Evolutionary conservation across 2,888 invertebrate species (phyloP), one percentile per base, ranked within the genome.

Genomic region (Drosophila macrospina): DNA sequence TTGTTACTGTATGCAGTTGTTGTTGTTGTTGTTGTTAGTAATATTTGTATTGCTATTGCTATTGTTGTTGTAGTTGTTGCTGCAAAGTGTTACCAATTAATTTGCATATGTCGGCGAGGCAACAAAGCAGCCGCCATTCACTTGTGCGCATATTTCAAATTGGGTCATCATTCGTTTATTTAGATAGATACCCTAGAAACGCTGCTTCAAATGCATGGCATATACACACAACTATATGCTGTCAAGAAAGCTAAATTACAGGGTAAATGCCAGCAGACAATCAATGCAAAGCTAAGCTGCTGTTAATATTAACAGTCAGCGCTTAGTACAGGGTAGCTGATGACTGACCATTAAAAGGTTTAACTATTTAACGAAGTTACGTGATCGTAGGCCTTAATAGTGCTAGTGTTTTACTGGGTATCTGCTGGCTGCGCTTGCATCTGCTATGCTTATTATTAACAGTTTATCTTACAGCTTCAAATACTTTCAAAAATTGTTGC

Each of bases 11-110:
- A 15, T 32, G 37, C 66, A 26, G 45, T 54, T 32, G 64, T 30
- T 36, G 13, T 36, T 36, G 16, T 52, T 61, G 62, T 56, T 67
- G 54, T 37, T 66, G 36, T 50, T 60, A 57, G 47, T 65, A 62
- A 51, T 67, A 47, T 47, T 69, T 52, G 61, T 60, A 42, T 36
- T 6, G 26, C 26, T 54, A n/a, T n/a, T n/a, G n/a, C n/a, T n/a
- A n/a, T n/a, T n/a, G 48, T 57, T 36, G 59, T 48, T 56, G 36
- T 28, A 39, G 37, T 28, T 65, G 67, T 37, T 45, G 63, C 60
- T 57, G 63, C 70, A 86, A 88, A 83, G 80, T 86, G 86, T 84
- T 88, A 84, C 86, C 88, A 84, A 84, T 84, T 84, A 84, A 84
- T 84, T 84, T 84, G 84, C 84, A 84, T 84, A 84, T 86, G 78